phyloP scores from a whole-genome alignment of 1,140 invertebrate genomes.

The Metaphire vulgaris region DNA sequence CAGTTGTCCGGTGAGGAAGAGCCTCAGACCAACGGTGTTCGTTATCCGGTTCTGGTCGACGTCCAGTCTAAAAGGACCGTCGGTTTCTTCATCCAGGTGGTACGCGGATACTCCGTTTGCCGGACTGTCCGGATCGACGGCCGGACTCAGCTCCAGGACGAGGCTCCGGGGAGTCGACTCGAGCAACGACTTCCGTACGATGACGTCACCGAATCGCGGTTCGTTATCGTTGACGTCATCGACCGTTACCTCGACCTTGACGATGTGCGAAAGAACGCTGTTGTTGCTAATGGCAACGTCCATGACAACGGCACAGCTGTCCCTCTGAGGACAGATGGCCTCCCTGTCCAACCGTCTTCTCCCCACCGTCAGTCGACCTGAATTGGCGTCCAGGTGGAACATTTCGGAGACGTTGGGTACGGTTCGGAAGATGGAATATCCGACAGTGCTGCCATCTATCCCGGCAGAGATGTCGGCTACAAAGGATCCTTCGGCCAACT shows the following conservation, averaged over 20 bases:
- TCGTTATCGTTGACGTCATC: neutral
- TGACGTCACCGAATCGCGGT: neutral
- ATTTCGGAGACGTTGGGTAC: neutral
- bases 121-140: neutral
- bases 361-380: neutral
- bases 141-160: neutral
- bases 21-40: slow-evolving; percentile 17
- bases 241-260: neutral
- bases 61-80: neutral
- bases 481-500: neutral
- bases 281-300: neutral
- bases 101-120: neutral
- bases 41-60: neutral
- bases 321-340: neutral
- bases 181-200: neutral
- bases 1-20: slow-evolving; percentile 16
- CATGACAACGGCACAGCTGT: neutral
- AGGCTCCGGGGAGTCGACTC: neutral
- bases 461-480: neutral
- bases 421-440: neutral
- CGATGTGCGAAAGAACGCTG: neutral
- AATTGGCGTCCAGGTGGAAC: neutral
- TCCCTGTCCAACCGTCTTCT: neutral
- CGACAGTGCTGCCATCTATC: neutral
- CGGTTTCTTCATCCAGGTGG: neutral